Conservation (phyloP, 2,888 invertebrate genomes). For the Graphium colonna region DNA sequence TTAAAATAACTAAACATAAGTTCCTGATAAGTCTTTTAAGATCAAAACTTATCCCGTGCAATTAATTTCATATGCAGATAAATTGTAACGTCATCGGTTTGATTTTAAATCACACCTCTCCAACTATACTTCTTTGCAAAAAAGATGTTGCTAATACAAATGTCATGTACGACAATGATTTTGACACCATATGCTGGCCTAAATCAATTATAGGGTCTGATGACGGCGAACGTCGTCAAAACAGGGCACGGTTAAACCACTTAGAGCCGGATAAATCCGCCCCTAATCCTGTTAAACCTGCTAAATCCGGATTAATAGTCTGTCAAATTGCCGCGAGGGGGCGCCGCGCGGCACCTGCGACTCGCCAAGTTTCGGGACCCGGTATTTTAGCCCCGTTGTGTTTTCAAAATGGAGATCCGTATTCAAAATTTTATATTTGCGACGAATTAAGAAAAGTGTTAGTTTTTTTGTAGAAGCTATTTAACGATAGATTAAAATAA, state of each 20-base stretch:
- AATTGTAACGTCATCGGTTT: no score
- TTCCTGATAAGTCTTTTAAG: no score
- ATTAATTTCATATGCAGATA: no score
- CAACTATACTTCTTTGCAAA: no score
- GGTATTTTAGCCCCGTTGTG: slow-evolving; percentile 33
- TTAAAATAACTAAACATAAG: no score
- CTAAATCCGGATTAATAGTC: slow-evolving; percentile 77
- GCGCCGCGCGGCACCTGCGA: slow-evolving; percentile 58
- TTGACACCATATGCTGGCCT: neutral
- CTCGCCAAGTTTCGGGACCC: slow-evolving; percentile 32
- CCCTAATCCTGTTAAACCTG: slow-evolving; percentile 57
- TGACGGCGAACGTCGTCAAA: slow-evolving; percentile 29
- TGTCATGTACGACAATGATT: no score
- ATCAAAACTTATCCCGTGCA: no score
- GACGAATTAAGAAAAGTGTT: no score
- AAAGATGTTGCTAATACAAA: no score
- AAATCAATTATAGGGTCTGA: slow-evolving; percentile 24
- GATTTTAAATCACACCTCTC: no score
- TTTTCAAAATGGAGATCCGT: slow-evolving; percentile 32
- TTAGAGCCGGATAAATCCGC: slow-evolving; percentile 56
- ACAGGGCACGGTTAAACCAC: slow-evolving; percentile 47
- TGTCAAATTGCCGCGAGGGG: slow-evolving; percentile 72
- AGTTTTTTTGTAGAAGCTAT: no score
- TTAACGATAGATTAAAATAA: no score
- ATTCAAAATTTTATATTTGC: neutral